These are phyloP conservation scores for Mylabris phalerata DNA, from an alignment of 1,140 invertebrate genomes.

Conservation along the genomic window DNA sequence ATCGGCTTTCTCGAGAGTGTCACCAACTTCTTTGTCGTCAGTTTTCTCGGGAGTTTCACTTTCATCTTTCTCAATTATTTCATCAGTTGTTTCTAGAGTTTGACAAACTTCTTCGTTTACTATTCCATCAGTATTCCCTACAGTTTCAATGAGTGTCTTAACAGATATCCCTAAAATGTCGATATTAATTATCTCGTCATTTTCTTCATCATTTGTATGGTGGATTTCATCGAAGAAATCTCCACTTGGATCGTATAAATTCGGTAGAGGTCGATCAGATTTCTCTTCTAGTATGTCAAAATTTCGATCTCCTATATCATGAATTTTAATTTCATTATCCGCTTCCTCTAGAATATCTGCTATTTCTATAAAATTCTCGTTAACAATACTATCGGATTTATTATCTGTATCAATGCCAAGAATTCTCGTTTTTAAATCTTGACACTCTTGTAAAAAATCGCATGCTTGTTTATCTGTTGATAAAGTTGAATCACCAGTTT, in stretches of 20 bases:
- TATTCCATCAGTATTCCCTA: too few species aligned
- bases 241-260: slow-evolving; percentile 4
- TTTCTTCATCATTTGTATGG: not conserved
- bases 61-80: too few species aligned
- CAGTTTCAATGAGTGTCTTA: too few species aligned
- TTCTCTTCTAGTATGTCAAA: not conserved
- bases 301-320: not conserved
- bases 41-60: too few species aligned
- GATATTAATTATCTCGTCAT: not conserved
- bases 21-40: not conserved
- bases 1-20: not conserved
- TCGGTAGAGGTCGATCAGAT: not conserved
- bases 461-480: not conserved
- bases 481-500: not conserved
- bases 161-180: too few species aligned
- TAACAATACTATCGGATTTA: not conserved
- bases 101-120: too few species aligned
- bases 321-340: not conserved
- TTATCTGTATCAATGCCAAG: not conserved
- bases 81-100: too few species aligned
- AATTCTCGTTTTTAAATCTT: slow-evolving; percentile 7
- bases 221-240: slow-evolving; percentile 6
- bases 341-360: not conserved
- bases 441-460: slow-evolving; percentile 21
- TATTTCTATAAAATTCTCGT: not conserved